Evolutionary conservation across 2,113 vertebrate species (phyloP), one percentile per base, ranked within the genome.

Genomic region (Natator depressus): DNA sequence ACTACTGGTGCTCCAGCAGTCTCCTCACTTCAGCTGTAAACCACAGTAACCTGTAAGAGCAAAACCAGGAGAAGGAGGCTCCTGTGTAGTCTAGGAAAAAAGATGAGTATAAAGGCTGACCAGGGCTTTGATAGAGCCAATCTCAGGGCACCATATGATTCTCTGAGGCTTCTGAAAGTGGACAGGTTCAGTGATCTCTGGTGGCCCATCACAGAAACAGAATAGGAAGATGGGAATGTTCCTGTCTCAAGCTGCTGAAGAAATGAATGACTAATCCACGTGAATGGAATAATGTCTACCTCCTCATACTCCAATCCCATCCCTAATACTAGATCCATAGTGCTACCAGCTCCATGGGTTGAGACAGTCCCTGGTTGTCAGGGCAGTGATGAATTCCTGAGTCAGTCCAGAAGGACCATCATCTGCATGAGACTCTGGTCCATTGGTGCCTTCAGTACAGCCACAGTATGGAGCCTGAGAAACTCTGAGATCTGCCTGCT

Each of bases 201-300:
- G 19, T 8, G 24, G 1, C 88, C 5, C 29, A 19, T 49, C 22
- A 6, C 75, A 75, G 42, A 76, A 86, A 69, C 35, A 35, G 11
- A 42, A 22, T 31, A 19, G n/a, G 20, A 51, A 0, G 1, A 11
- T 84, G 62, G 6, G 31, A 8, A 27, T 69, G 27, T 47, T 47
- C 8, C 0, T 81, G 85, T 72, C 57, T 85, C 12, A 0, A 10
- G 65, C 35, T 19, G 35, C 35, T 19, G 7, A 0, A 10, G 20
- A 75, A 25, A 16, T 42, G 7, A 82, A 3, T 0, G 0, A 81
- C 59, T 49, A 31, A 16, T 59, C 31, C 53, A 8, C 8, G 47
- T 8, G 0, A 0, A 8, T 46, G 14, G 35, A 24, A 1, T 19
- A 3, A 1, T 79, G 20, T 17, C 62, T 22, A 2, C 12, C 1